Base-by-base conservation (phyloP, 2,888 invertebrate genomes). In the Cosmia pyralina region DNA sequence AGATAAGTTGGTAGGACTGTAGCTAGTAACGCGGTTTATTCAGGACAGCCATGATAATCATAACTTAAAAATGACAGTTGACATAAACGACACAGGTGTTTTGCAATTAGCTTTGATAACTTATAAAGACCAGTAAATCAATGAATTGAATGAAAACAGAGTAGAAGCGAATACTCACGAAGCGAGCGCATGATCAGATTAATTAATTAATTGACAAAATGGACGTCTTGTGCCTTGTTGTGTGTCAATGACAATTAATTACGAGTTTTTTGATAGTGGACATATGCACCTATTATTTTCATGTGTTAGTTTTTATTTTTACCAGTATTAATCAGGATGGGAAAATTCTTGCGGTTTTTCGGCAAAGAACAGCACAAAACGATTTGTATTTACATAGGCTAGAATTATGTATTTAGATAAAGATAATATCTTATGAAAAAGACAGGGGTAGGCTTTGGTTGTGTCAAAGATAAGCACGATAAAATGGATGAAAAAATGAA, bases 171-270 rank as follows among this genome's bases (percentile, higher is more conserved):
- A 71, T 72, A 75, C 62, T 64, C 84, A 84, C 78, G 84, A 38
- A 57, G 71, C 68, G 11, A 44, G 28, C 68, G 63, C 84, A 80
- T 83, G 78, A 83, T 55, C 71, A 66, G 81, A 85, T 83, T 83
- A 85, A 78, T 79, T 62, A 71, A 78, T 83, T 83, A 85, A 85
- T 83, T 81, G 59, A 81, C 75, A 83, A 81, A 84, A 76, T 81
- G 71, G 69, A 76, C 69, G 75, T 65, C 83, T 76, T 77, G 72
- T 75, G 59, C 60, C 28, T 79, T 84, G 69, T 66, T 77, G 72
- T 67, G 58, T 59, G 67, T 77, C 76, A 85, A 74, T 72, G 77
- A 76, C 77, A 79, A 70, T 66, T 82, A 72, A 65, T 46, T 63
- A 41, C 34, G 19, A 44, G 63, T 60, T 75, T 65, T 64, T 74